phyloP scores from a whole-genome alignment of 2,113 vertebrate genomes.

The Falcunculus frontatus region DNA sequence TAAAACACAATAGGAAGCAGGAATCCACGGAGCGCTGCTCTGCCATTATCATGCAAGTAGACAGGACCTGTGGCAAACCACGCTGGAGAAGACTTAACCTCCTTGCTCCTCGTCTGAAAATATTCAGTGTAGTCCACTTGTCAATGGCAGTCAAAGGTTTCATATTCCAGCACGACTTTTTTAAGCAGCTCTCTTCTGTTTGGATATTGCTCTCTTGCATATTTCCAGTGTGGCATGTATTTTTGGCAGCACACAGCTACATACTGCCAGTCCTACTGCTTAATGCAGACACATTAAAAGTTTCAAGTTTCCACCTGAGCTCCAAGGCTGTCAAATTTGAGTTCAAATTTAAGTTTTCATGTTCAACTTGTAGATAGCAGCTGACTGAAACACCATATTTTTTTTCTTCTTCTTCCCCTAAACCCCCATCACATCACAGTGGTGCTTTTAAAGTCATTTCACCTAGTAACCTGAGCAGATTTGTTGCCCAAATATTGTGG shows the following conservation, averaged over 20 bases:
- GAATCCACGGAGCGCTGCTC: conserved; percentile 45
- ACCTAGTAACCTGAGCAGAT: neutral
- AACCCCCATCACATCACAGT: too few relatives aligned
- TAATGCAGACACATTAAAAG: neutral
- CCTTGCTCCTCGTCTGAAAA: conserved; percentile 52
- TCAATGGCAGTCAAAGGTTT: conserved; percentile 28
- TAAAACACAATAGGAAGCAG: conserved; percentile 79
- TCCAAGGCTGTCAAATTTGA: neutral
- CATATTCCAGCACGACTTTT: neutral
- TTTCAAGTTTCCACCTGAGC: neutral
- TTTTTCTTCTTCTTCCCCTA: neutral
- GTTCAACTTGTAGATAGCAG: neutral
- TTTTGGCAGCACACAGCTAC: neutral
- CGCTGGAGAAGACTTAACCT: conserved; percentile 62
- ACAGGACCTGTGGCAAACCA: conserved; percentile 56
- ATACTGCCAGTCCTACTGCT: neutral
- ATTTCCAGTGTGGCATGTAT: neutral
- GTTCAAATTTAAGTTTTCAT: neutral
- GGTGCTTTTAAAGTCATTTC: neutral
- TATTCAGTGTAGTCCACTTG: conserved; percentile 4
- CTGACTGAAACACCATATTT: fast-evolving
- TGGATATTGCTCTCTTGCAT: neutral
- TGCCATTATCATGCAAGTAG: conserved; percentile 57
- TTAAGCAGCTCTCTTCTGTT: neutral
- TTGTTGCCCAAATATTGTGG: neutral